Evolutionary conservation across 2,888 invertebrate genomes (phyloP), one percentile per base, ranked within the genome.

Genomic region (Acleris sparsana): DNA sequence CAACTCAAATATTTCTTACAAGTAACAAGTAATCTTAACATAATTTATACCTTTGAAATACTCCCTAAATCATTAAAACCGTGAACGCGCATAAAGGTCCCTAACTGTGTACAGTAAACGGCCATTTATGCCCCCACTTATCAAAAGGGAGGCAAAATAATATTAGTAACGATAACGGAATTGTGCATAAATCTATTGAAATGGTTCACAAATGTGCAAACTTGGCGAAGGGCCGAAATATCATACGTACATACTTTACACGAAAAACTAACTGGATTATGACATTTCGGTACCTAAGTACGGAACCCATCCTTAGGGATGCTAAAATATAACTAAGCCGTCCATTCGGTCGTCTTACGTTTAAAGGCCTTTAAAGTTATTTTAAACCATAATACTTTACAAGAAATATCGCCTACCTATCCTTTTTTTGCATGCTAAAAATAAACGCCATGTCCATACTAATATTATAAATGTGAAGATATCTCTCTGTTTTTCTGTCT

Each of bases 101-200:
- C 39, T 39, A 13, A 39, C 39, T 39, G 39, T 39, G 39, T 39
- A 60, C 60, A 55, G 49, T 39, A 17, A 25, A 18, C n/a, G 20
- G 25, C 46, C 57, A 57, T 57, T 60, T 60, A 56, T 55, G 55
- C 55, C 51, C 49, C 43, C 60, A 65, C 60, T 65, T 65, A 55
- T 61, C 65, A 61, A 65, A 60, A 20, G 33, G 44, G 29, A 57
- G 43, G 25, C 57, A 46, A 56, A 65, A 46, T 33, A 55, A 29
- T 55, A 65, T 65, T 65, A 60, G 60, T 55, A 60, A 65, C 55
- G 60, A 61, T 60, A 60, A 22, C 60, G n/a, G 55, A 49, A 64
- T 56, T 59, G 39, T 64, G 53, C 59, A 62, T 62, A 53, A 58
- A 65, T 60, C 55, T 60, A 46, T 33, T 16, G 20, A 39, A 55